A percentile compares a stretch with the other conserved stretches of the same genome.
Conservation (phyloP, 2,888 invertebrate genomes). For the Andrena minutula region DNA sequence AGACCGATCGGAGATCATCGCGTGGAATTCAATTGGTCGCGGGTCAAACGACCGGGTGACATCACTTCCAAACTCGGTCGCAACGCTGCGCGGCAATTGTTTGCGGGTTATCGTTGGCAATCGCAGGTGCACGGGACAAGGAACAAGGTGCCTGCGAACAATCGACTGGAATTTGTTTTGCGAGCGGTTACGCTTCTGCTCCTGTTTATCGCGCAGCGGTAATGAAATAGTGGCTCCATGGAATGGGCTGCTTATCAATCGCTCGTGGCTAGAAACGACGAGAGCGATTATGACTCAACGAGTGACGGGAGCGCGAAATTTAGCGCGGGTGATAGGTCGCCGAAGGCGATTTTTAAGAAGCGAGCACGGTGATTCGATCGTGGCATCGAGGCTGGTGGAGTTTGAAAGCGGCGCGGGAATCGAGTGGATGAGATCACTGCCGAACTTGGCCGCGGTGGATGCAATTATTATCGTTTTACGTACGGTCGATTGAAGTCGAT, state of each 20-base stretch:
- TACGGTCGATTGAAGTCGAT: conserved; percentile 43
- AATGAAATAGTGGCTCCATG: too few relatives aligned
- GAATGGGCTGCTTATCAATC: too few relatives aligned
- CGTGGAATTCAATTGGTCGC: conserved; percentile 71
- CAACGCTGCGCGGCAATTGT: background rate
- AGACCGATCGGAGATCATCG: conserved; percentile 23
- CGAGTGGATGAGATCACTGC: conserved; percentile 71
- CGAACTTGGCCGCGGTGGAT: conserved; percentile 26
- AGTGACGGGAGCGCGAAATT: background rate
- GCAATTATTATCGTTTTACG: conserved; percentile 51
- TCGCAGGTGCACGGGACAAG: conserved; percentile 30
- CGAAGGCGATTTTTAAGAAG: background rate
- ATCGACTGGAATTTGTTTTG: background rate
- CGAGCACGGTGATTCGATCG: conserved; percentile 12
- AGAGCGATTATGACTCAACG: background rate
- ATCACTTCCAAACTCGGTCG: conserved; percentile 64
- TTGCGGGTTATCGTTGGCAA: conserved; percentile 19
- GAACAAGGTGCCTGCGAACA: background rate
- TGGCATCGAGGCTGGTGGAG: background rate
- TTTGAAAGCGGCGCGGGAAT: conserved; percentile 39
- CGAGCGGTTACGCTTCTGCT: too few relatives aligned
- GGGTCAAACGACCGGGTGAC: conserved; percentile 68
- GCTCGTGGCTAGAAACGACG: background rate
- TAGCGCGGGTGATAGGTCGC: conserved; percentile 29
- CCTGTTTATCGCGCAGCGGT: too few relatives aligned